Evolutionary conservation across 1,140 invertebrate species (phyloP), one percentile per base, ranked within the genome.

Genomic region (Drosophila ananassae): DNA sequence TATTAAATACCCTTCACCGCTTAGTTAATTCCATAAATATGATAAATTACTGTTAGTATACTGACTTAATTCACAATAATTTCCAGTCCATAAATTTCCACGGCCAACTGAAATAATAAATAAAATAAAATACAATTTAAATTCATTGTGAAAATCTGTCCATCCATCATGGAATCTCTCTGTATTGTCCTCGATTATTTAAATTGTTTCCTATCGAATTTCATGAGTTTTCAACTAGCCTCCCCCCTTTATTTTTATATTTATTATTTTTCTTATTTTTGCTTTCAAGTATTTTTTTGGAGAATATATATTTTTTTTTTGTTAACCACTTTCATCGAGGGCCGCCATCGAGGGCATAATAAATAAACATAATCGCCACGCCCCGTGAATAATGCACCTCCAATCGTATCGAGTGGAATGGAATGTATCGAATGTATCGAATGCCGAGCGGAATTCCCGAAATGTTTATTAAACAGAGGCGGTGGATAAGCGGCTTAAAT

Each of bases 401-500:
- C 39, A 39, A 47, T 47, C 32, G 41, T 4, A 44, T 44, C 41
- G 41, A 21, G 17, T 44, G 13, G n/a, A 44, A 21, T 54, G 30
- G 47, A 37, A 44, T 44, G 30, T 25, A 25, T 25, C 24, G 28
- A 71, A 56, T 41, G 32, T 25, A 34, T 56, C 52, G 41, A 55
- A 66, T 53, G 39, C 22, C 24, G 8, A 21, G 7, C 41, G 41
- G 50, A 50, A 72, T 72, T 62, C 54, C 58, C 48, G 68, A 58
- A 80, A 67, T 80, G 73, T 80, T 56, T 59, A 79, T 79, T 63
- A 79, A 60, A 25, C 51, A 68, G 50, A 13, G 52, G 3, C 37
- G 56, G 57, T 54, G 22, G 52, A 64, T 71, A 81, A 80, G 78
- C 78, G 57, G 78, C 56, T 80, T 77, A 77, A 67, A 66, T 56